Evolutionary conservation across 1,140 invertebrate genomes (phyloP), one percentile per base, ranked within the genome.

Genomic region (Berghia stephanieae): DNA sequence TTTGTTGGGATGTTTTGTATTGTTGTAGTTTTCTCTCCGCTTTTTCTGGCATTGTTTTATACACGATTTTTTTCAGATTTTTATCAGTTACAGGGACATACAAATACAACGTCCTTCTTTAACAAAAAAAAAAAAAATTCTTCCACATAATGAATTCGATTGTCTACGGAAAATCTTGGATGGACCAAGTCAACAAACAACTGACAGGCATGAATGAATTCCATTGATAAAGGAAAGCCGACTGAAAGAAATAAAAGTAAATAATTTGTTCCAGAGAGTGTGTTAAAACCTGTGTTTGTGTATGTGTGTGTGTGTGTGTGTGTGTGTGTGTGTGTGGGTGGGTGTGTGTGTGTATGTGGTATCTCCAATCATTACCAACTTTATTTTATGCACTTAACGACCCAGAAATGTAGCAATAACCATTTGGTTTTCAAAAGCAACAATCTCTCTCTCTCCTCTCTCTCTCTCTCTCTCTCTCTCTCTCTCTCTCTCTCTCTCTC

Each of bases 401-500:
- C 8, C 21, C 57, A 13, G 21, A 24, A 8, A 60, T 13, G 27
- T 66, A 66, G 18, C 27, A 66, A 38, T 34, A 31, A 4, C n/a
- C 4, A 21, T 31, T 13, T 3, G 8, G 40, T 3, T 60, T 24
- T 31, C 40, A 31, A 21, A 36, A 66, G 60, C 10, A 31, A 21
- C 27, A 66, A 6, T 60, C 6, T 60, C 55, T n/a, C 55, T 60
- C 6, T 24, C 55, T 60, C 55, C 34, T n/a, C 34, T 6, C 21
- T 31, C 34, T 31, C 21, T 5, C n/a, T n/a, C 21, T 8, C 55
- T 60, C 55, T 60, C 55, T 60, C 55, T 60, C 55, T 60, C 55
- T 60, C 55, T 60, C 55, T 60, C 55, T 60, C 55, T 60, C 55
- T 60, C 55, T 60, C 21, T n/a, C 21, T n/a, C 55, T n/a, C 55